Evolutionary conservation across 2,797 vertebrate species (phyloP), one percentile per base, ranked within the genome.

Genomic region (Arnoldichthys spilopterus): DNA sequence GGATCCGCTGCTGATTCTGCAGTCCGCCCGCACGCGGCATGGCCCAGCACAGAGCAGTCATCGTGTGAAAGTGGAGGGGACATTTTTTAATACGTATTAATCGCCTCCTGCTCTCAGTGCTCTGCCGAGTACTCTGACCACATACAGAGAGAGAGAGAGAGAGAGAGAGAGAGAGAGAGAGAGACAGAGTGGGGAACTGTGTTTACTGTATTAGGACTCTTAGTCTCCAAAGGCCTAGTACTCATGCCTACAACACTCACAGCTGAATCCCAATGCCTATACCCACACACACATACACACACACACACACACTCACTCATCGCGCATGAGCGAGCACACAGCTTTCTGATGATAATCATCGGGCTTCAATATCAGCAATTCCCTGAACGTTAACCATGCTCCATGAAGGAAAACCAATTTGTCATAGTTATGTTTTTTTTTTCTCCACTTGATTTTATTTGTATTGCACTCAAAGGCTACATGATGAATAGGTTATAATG

Each of bases 31-130:
- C 74, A 37, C 84, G 80, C 71, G 78, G 83, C 84, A 83, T 11
- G 58, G 75, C 84, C 86, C 91, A 90, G 92, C 91, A 91, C 89
- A 89, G 89, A 92, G 80, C 88, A 91, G 90, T 79, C 81, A 58
- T 40, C 62, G 62, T n/a, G 68, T 5, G 84, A 92, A 91, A 94
- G 92, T 92, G 92, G 86, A 92, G 81, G 90, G 82, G 83, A 87
- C 93, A 91, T 92, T 94, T 93, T 94, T 90, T 87, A 54, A 91
- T 91, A 93, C 87, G 89, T 93, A 93, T 94, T 94, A 94, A 94
- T 94, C 90, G 89, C 59, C 45, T 67, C 80, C 83, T 45, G 72
- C n/a, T 76, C 80, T 85, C 72, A 86, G 73, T 82, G 79, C 78
- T n/a, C n/a, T 76, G 74, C 15, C 62, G 80, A 87, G 82, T 77